Evolutionary conservation across 1,140 invertebrate genomes (phyloP), one percentile per base, ranked within the genome.

Genomic region (Trissolcus basalis): DNA sequence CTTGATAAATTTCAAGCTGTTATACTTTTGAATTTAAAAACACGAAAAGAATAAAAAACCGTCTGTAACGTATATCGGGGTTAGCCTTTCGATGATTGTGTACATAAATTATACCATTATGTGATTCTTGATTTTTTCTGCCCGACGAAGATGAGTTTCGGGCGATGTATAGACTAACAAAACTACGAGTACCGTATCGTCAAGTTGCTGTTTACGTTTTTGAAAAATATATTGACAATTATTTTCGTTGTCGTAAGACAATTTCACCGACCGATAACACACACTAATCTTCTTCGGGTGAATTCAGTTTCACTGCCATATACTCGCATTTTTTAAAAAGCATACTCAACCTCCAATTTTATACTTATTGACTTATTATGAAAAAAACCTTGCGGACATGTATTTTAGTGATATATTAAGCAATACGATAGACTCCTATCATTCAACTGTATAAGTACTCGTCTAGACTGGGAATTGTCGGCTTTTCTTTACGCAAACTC

Each of bases 351-450:
- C 55, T 65, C 59, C 54, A 67, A 10, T 74, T 74, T 74, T 67
- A 61, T 77, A 63, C 49, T 15, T 55, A 69, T 19, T 13, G n/a
- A 69, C 13, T 72, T 15, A 33, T 56, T 19, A 77, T 48, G 55
- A 65, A 27, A 27, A 27, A 6, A 61, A 72, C 54, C 68, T 77
- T 58, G 68, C 64, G 39, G 41, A 70, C 43, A 41, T 69, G 50
- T 70, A 78, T 73, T 73, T 72, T 77, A 77, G 69, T 77, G 75
- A 72, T 77, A 77, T 73, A 69, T 64, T 77, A 73, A 77, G 75
- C 75, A 77, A 77, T 72, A 69, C 51, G 53, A 69, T 77, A 70
- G 73, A 69, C 36, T 49, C 50, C 51, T 67, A 75, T 71, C 74
- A 70, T 60, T 45, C 33, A 70, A 68, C 51, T 48, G 43, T 61